These are phyloP conservation scores for Platichthys stellatus DNA, from an alignment of 2,113 vertebrate species.

Conservation along the genomic window DNA sequence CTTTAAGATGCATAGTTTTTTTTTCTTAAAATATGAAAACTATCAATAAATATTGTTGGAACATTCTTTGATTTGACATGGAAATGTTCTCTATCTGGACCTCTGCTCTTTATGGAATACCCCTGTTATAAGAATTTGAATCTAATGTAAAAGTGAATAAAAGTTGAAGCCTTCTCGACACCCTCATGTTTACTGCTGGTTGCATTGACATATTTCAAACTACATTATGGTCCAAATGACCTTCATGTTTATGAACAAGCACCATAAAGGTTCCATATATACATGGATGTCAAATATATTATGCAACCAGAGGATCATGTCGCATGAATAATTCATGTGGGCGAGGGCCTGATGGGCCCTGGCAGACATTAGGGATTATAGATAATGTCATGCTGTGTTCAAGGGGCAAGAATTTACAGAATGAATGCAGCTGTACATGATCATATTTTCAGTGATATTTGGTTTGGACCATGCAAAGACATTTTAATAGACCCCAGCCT, in stretches of 20 bases:
- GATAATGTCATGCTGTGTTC: background rate
- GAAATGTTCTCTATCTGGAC: no score
- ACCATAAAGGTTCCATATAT: background rate
- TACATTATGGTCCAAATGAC: background rate
- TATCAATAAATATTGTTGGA: no score
- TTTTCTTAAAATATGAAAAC: no score
- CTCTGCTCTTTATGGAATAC: no score
- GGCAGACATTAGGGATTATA: background rate
- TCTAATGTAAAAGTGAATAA: no score
- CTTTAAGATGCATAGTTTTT: no score
- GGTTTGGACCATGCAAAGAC: background rate
- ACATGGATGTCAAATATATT: slow-evolving; percentile 4
- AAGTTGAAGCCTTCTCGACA: background rate
- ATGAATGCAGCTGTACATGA: background rate
- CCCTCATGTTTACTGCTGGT: background rate
- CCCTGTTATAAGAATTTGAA: no score
- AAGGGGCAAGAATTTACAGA: background rate
- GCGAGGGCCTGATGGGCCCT: background rate
- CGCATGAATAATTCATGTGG: slow-evolving; percentile 9
- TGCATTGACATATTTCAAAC: background rate
- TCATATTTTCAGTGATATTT: background rate
- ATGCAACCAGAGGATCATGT: background rate
- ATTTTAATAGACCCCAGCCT: background rate
- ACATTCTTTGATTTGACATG: no score
- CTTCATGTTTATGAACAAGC: background rate